These are phyloP conservation scores for Procavia capensis DNA, from an alignment of 2,113 vertebrate genomes.

Conservation along the genomic window DNA sequence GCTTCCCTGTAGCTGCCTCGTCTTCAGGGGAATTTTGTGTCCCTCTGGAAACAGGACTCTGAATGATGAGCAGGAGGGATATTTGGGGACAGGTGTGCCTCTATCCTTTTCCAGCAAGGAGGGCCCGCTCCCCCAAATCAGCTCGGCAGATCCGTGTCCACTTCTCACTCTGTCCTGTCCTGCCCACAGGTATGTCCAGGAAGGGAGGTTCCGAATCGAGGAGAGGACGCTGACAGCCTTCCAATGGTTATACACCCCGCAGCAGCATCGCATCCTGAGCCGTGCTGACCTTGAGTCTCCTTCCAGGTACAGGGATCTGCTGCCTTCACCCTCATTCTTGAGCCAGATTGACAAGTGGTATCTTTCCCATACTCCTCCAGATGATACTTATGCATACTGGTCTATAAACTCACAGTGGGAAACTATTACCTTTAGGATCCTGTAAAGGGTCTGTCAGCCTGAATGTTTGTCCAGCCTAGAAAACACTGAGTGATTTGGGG, in stretches of 20 bases:
- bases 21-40: neutral
- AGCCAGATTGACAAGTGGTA: neutral
- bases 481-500: neutral
- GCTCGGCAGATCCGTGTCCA: neutral
- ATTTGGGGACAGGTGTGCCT: neutral
- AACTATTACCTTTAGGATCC: neutral
- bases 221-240: constrained; percentile 89
- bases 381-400: rapidly evolving
- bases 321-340: neutral
- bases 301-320: constrained; percentile 81
- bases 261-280: constrained; percentile 88
- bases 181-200: constrained; percentile 87
- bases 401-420: neutral
- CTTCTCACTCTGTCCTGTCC: constrained; percentile 15
- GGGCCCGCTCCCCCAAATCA: neutral
- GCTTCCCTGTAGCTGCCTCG: neutral
- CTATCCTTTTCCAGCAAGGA: neutral
- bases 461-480: neutral
- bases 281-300: constrained; percentile 83
- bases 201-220: constrained; percentile 88
- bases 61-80: neutral
- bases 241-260: constrained; percentile 89
- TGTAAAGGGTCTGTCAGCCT: neutral
- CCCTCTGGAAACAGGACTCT: neutral
- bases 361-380: neutral